Conservation (phyloP, 2,888 invertebrate genomes). For the Pristionchus entomophagus region DNA sequence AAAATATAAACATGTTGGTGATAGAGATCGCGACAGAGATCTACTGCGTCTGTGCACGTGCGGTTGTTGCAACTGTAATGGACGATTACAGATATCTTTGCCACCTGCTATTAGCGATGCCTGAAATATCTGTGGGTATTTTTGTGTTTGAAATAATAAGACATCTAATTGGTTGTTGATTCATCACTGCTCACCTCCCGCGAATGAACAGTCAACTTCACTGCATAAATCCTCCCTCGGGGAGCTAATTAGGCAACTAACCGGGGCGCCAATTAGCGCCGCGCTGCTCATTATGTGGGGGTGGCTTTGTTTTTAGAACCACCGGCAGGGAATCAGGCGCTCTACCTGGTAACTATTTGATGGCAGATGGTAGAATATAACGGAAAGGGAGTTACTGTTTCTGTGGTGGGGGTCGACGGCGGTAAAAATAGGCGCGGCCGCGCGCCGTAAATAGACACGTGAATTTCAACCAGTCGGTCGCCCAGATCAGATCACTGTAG, state of each 20-base stretch:
- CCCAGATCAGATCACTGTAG: too few species aligned
- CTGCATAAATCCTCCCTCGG: too few species aligned
- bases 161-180: too few species aligned
- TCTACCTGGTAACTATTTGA: neutral
- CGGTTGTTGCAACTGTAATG: too few species aligned
- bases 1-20: conserved; percentile 15
- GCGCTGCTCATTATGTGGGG: neutral
- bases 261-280: neutral
- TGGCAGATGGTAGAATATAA: neutral
- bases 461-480: too few species aligned
- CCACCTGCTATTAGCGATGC: too few species aligned
- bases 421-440: neutral
- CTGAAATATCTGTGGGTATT: too few species aligned
- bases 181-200: too few species aligned
- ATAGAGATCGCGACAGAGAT: neutral
- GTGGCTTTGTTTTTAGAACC: too few species aligned
- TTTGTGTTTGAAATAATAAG: too few species aligned
- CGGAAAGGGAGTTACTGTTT: neutral
- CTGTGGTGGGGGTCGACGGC: neutral
- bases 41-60: neutral
- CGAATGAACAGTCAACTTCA: too few species aligned
- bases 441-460: conserved; percentile 13
- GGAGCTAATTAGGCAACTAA: too few species aligned
- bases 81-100: neutral
- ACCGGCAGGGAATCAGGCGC: neutral